Conservation (phyloP, 1,140 invertebrate species). For the Drosophila neocordata region DNA sequence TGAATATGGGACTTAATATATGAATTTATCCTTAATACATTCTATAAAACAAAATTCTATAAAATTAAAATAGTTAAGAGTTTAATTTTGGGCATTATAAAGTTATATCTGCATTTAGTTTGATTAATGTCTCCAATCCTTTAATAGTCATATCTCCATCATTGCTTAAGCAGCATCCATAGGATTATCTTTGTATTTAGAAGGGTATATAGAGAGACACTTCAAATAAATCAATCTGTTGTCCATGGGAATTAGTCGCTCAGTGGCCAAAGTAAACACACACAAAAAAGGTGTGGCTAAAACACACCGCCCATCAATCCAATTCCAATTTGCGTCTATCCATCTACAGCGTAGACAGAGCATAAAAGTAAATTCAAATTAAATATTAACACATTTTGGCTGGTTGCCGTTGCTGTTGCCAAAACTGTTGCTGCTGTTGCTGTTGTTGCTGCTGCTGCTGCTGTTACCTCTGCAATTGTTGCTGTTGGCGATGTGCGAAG, state of each 20-base stretch:
- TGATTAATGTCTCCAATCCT: background rate
- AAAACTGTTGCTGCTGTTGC: conserved; percentile 15
- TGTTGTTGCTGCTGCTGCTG: conserved; percentile 30
- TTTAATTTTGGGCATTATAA: too few species aligned
- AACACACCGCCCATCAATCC: conserved; percentile 20
- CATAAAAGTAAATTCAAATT: conserved; percentile 52
- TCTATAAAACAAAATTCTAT: too few species aligned
- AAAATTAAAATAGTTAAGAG: too few species aligned
- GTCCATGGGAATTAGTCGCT: conserved; percentile 38
- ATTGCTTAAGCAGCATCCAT: background rate
- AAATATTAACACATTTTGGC: conserved; percentile 55
- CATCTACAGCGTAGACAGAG: background rate
- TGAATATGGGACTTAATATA: too few species aligned
- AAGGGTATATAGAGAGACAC: background rate
- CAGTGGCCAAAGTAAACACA: conserved; percentile 47
- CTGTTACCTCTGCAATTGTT: conserved; percentile 2
- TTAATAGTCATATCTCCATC: background rate
- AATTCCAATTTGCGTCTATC: conserved; percentile 24
- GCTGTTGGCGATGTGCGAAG: conserved; percentile 46
- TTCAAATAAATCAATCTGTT: background rate
- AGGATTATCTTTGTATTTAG: background rate
- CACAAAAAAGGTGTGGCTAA: background rate
- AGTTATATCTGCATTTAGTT: too few species aligned
- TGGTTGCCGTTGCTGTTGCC: background rate
- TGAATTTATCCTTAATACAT: too few species aligned